Percentiles rank a stretch among this genome's conserved stretches.
Evolutionary conservation across 2,797 vertebrate genomes (phyloP).

Genomic region (Anabacerthia variegaticeps): DNA sequence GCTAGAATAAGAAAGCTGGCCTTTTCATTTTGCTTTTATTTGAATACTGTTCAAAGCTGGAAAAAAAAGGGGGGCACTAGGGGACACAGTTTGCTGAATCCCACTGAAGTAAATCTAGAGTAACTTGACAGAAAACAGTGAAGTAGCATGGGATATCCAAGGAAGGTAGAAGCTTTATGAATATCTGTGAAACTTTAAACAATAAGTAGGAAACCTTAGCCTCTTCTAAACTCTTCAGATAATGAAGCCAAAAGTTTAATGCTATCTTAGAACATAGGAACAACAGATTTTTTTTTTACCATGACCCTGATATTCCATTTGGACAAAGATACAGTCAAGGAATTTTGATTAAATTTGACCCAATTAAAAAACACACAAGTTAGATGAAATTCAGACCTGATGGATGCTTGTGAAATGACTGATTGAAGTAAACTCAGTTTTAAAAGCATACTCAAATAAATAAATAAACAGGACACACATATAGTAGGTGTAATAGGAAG

Average conservation of each 20-base stretch:
- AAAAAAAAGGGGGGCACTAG: neutral
- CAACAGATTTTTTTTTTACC: neutral
- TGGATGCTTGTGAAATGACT: neutral
- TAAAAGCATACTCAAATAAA: neutral
- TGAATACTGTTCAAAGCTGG: neutral
- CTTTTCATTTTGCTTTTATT: conserved; percentile 1
- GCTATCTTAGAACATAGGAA: neutral
- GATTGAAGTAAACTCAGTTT: neutral
- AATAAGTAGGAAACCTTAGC: neutral
- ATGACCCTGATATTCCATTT: neutral
- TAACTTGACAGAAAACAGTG: neutral
- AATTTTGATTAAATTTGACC: neutral
- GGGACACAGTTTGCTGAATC: neutral
- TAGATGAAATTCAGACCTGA: neutral
- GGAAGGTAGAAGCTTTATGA: neutral
- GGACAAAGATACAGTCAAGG: neutral
- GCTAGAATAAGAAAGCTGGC: neutral
- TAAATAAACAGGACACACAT: neutral
- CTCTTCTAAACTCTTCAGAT: neutral
- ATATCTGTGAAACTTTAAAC: neutral
- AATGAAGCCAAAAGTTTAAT: neutral
- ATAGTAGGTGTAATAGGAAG: neutral
- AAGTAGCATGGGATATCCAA: neutral
- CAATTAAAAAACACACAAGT: neutral
- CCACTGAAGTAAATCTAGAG: neutral